phyloP scores from a whole-genome alignment of 2,113 vertebrate species.

The Anhinga rufa region DNA sequence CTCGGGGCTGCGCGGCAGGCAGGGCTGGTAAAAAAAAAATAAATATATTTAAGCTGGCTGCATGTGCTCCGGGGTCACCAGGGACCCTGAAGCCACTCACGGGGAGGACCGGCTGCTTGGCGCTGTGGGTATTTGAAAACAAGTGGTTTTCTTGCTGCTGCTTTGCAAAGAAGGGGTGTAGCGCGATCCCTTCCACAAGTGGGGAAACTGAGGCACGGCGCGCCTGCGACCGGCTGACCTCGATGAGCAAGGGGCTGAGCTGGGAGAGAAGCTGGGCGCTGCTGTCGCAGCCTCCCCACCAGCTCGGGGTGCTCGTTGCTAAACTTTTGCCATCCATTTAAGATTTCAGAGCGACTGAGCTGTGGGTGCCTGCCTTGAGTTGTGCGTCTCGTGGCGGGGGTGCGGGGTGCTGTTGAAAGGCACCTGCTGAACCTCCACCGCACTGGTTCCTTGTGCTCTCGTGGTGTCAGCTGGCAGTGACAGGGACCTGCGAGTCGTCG shows the following conservation, averaged over 20 bases:
- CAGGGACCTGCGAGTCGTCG: background rate
- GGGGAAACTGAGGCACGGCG: background rate
- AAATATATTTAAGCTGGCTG: background rate
- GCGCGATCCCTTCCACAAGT: accelerated
- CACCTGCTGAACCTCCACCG: background rate
- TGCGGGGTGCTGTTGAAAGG: background rate
- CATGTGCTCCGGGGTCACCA: background rate
- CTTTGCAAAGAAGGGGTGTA: accelerated
- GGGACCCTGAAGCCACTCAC: accelerated
- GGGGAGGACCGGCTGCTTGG: background rate
- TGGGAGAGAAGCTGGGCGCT: background rate
- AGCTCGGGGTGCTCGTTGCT: background rate
- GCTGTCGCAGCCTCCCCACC: accelerated
- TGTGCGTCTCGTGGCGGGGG: accelerated
- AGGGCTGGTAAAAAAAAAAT: background rate
- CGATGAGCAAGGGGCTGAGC: background rate
- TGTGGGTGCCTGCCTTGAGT: accelerated
- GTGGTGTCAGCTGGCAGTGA: background rate
- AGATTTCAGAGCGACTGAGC: accelerated
- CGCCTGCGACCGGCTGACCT: background rate
- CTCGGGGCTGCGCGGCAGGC: background rate
- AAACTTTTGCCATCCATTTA: background rate
- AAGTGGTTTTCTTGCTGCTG: background rate
- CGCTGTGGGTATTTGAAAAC: background rate
- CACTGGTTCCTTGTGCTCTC: accelerated